phyloP scores from a whole-genome alignment of 1,140 invertebrate genomes.

The Drosophila subpulchrella region DNA sequence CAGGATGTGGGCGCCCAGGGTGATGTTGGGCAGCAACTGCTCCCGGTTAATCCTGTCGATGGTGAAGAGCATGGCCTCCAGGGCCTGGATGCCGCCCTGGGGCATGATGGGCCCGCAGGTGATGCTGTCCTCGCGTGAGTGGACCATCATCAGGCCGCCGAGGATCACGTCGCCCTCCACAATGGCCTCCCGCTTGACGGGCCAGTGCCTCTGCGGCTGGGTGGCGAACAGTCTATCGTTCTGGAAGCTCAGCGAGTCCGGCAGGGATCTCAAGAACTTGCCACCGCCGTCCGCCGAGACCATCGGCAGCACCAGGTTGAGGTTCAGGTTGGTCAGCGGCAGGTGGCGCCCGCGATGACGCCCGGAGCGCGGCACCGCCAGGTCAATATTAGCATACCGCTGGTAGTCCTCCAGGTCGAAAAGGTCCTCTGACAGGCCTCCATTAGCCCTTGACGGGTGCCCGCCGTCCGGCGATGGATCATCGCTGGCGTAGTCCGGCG shows the following conservation, averaged over 20 bases:
- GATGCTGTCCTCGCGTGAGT: slow-evolving; percentile 91
- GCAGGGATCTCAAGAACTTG: slow-evolving; percentile 75
- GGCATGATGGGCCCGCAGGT: slow-evolving; percentile 95
- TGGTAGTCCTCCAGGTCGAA: slow-evolving; percentile 69
- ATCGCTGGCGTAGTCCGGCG: slow-evolving; percentile 56
- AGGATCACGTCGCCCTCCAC: slow-evolving; percentile 94
- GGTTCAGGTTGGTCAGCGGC: slow-evolving; percentile 30
- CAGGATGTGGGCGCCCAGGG: slow-evolving; percentile 92
- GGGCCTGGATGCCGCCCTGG: slow-evolving; percentile 93
- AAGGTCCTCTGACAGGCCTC: slow-evolving; percentile 17
- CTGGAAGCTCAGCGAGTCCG: slow-evolving; percentile 67
- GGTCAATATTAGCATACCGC: slow-evolving; percentile 61
- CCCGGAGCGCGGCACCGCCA: slow-evolving; percentile 65
- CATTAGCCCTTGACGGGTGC: slow-evolving; percentile 1
- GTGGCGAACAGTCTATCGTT: slow-evolving; percentile 55
- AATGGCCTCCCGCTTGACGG: slow-evolving; percentile 93
- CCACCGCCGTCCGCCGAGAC: slow-evolving; percentile 41
- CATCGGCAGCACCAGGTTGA: slow-evolving; percentile 45
- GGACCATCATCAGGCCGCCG: slow-evolving; percentile 97
- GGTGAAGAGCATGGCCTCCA: slow-evolving; percentile 95
- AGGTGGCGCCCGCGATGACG: slow-evolving; percentile 72
- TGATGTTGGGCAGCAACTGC: slow-evolving; percentile 88
- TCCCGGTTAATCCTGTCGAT: slow-evolving; percentile 91
- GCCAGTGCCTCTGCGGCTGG: slow-evolving; percentile 87
- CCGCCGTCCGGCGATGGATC: slow-evolving; percentile 24